Base-by-base conservation (phyloP, 2,888 invertebrate genomes). In the Punctoribates punctum region DNA sequence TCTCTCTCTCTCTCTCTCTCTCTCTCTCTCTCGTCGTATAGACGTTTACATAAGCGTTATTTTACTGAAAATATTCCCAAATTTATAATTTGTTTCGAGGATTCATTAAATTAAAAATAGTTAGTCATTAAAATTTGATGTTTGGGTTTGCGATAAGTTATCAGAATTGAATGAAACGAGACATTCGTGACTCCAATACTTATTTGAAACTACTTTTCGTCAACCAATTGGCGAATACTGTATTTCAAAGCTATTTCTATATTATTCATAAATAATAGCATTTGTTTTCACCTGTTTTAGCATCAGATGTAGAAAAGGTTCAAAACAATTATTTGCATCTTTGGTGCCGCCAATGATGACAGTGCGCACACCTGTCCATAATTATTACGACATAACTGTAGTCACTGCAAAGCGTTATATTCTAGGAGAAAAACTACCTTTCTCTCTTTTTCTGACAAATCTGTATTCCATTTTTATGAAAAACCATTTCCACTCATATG, bases 231-330 rank as follows among this genome's bases (percentile, higher is more conserved):
- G n/a, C 20, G 25, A 20, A n/a, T 60, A 23, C n/a, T 60, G 25
- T 60, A 5, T 17, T 34, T 34, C 34, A 34, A n/a, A n/a, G n/a
- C n/a, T n/a, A n/a, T n/a, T n/a, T 8, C 13, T 4, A 8, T 15
- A 67, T 27, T 13, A 23, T 27, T 62, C n/a, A 27, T 17, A 29
- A 65, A 67, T n/a, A n/a, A 67, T 15, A 8, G 67, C 17, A 38
- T 20, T 67, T 34, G 67, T 65, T n/a, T 67, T 67, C 67, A 67
- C 67, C 67, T 67, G 67, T 67, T 67, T 67, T 67, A 67, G 67
- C 38, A 67, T 42, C n/a, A 67, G 67, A 17, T 38, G 67, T 20
- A 67, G 29, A 38, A 29, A 67, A 67, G 15, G 67, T 67, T 67
- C 38, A 67, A 38, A 67, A 65, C 27, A 67, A 38, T 38, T 34